Evolutionary conservation across 2,113 vertebrate genomes (phyloP), one percentile per base, ranked within the genome.

Genomic region (Lethenteron reissneri): DNA sequence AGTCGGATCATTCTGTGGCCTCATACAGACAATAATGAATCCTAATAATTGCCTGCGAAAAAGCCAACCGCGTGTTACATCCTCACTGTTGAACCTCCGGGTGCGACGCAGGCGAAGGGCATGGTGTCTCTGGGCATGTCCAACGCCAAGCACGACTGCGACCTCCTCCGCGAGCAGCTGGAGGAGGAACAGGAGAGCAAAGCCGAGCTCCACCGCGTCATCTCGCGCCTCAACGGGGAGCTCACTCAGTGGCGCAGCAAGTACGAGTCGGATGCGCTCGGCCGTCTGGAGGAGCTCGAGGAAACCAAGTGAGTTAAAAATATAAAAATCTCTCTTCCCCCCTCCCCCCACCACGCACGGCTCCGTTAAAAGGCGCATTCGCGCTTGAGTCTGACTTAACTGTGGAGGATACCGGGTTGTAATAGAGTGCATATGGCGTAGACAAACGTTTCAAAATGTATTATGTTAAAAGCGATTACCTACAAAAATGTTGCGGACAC

Each of bases 191-290:
- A 85, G 7, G 79, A 80, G 7, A 76, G 73, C 25, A 79, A n/a
- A 71, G 73, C 73, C 1, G 80, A 85, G 77, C 73, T 79, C 71
- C 80, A 83, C 70, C 73, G 73, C 72, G 78, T 83, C 1, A 77
- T 83, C 74, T 84, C 81, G 77, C 83, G 84, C 76, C 76, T 84
- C 75, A 83, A 76, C 71, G 75, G 76, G 0, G 77, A 85, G 71
- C 76, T 83, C 76, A 82, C 79, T 25, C 75, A 79, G 57, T 85
- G 81, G 81, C 84, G 82, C 77, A 82, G 73, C 78, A 83, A 84
- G 75, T 75, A 81, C 1, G 77, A 81, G 73, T 81, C 75, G 0
- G 80, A 81, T 1, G 80, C 78, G 77, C 83, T 69, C 73, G 78
- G 83, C 69, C 79, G 77, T 76, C 83, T 79, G 0, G 75, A 85